Conservation (phyloP, 1,140 invertebrate species). For the Drosophila funebris region DNA sequence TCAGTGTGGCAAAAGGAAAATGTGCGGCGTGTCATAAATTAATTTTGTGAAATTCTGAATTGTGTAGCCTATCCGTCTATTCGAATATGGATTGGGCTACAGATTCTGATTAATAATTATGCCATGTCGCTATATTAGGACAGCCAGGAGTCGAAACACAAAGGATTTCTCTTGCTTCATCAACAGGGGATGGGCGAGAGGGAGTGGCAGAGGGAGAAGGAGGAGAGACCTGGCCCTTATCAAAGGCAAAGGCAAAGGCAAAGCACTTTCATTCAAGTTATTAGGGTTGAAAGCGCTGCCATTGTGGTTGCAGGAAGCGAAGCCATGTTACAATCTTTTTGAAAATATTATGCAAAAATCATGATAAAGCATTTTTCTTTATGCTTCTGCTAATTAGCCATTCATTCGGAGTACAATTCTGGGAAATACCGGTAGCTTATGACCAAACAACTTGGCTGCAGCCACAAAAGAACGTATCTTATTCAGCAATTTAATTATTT, state of each 20-base stretch:
- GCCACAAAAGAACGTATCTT: too few species aligned
- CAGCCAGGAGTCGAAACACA: slow-evolving; percentile 32
- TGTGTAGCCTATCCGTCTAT: slow-evolving; percentile 1
- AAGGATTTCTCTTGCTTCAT: slow-evolving; percentile 33
- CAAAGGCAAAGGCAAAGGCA: slow-evolving; percentile 32
- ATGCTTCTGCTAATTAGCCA: slow-evolving; percentile 60
- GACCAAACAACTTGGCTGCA: neutral
- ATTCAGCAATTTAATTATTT: too few species aligned
- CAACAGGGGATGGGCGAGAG: neutral
- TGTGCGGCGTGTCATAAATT: slow-evolving; percentile 76
- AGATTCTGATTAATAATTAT: slow-evolving; percentile 64
- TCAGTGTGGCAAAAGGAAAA: slow-evolving; percentile 60
- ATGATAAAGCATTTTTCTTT: slow-evolving; percentile 71
- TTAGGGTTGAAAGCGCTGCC: slow-evolving; percentile 49
- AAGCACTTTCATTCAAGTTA: slow-evolving; percentile 55
- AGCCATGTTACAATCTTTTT: slow-evolving; percentile 49
- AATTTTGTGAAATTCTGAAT: slow-evolving; percentile 67
- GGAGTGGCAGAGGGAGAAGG: neutral
- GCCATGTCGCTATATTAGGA: slow-evolving; percentile 46
- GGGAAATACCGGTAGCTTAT: slow-evolving; percentile 13
- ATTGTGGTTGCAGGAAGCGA: slow-evolving; percentile 42
- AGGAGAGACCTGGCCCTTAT: neutral
- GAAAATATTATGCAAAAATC: slow-evolving; percentile 75
- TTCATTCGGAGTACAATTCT: slow-evolving; percentile 46
- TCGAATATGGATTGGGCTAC: slow-evolving; percentile 35